Evolutionary conservation across 2,888 invertebrate genomes (phyloP), one percentile per base, ranked within the genome.

Genomic region (Platycnemis pennipes): DNA sequence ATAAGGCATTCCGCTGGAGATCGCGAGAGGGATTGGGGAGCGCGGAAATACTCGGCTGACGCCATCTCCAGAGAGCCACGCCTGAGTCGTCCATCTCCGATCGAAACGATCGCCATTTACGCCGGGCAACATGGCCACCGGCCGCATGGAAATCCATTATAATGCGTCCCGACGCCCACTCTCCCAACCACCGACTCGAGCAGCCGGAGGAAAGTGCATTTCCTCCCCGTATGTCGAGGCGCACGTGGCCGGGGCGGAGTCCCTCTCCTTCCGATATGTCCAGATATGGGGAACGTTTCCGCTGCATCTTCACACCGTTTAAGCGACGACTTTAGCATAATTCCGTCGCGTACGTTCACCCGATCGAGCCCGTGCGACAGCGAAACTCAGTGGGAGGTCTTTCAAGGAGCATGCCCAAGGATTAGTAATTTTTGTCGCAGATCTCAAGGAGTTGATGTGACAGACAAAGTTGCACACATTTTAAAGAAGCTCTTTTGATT

Each of bases 1-100:
- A 87, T 44, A 87, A 87, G 87, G 87, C 87, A 46, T 87, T 46
- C 44, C 87, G 46, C 87, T 3, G 37, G 42, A 87, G 87, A 87
- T 44, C n/a, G 44, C 44, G 45, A 4, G 26, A 87, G 44, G 22
- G 87, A 87, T 87, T 46, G 45, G 87, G n/a, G n/a, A n/a, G 45
- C 26, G 87, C 45, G 45, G 46, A 87, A 87, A 87, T 87, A 87
- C 87, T 22, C 37, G 45, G 26, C 45, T 87, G 87, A 87, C 87
- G 45, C 87, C 45, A 87, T 87, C 46, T 46, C 87, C 56, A 13
- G 56, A 63, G 26, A 63, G 77, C 77, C 77, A 46, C 87, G 44
- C 87, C 87, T 87, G 16, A 87, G 44, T 46, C 87, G 87, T 46
- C 37, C 42, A 42, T 87, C 26, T 87, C 2, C 87, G 87, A 87